A percentile compares a stretch with the other conserved stretches of the same genome.
Evolutionary conservation across 2,888 invertebrate genomes (phyloP).

Genomic region (Drosophila antonietae): DNA sequence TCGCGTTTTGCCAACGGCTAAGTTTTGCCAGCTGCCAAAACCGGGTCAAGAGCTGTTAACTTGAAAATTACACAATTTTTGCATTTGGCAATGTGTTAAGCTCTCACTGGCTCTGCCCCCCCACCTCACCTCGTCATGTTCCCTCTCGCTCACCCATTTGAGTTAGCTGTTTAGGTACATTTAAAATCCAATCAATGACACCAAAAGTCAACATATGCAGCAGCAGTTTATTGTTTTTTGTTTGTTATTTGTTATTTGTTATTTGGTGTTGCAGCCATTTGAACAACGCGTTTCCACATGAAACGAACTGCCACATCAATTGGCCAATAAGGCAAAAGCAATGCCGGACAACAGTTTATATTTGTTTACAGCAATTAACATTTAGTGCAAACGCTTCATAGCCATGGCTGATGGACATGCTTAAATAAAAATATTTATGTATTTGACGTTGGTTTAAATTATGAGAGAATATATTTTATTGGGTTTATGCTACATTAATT

Average conservation of each 20-base stretch:
- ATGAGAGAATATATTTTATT: background rate
- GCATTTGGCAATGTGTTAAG: conserved; percentile 58
- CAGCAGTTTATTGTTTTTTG: background rate
- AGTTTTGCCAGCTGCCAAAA: conserved; percentile 42
- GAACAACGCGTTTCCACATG: conserved; percentile 30
- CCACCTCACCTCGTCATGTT: background rate
- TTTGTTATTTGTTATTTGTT: background rate
- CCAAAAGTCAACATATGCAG: conserved; percentile 29
- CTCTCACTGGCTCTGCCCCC: background rate
- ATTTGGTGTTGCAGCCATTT: conserved; percentile 14
- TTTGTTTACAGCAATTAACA: conserved; percentile 47
- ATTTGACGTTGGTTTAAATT: background rate
- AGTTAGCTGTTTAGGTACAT: conserved; percentile 23
- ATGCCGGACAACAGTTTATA: conserved; percentile 18
- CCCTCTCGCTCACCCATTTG: background rate
- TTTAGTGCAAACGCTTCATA: conserved; percentile 7
- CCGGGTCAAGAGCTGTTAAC: conserved; percentile 77
- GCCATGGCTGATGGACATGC: background rate
- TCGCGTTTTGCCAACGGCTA: conserved; percentile 7
- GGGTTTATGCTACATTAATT: background rate
- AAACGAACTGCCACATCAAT: conserved; percentile 38
- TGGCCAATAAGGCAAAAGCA: conserved; percentile 27
- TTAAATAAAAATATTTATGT: conserved; percentile 1
- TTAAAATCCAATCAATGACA: conserved; percentile 41
- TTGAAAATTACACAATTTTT: conserved; percentile 75